Evolutionary conservation across 2,888 invertebrate genomes (phyloP).

Genomic region (Coenonympha glycerion): DNA sequence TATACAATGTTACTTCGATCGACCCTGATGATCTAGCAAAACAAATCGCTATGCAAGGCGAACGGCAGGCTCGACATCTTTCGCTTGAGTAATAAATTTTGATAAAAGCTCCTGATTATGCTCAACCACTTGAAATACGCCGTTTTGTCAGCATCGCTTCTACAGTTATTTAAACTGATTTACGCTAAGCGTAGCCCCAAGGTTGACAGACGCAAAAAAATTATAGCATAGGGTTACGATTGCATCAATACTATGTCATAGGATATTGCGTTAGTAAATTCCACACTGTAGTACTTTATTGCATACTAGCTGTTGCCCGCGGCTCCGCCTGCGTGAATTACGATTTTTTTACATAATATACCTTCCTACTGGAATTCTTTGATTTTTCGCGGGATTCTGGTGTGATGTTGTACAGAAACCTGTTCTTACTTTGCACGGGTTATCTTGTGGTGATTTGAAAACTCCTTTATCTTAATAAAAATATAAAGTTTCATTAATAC

Average conservation of each 20-base stretch:
- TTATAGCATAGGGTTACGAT: conserved; percentile 14
- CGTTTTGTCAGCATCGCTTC: conserved; percentile 11
- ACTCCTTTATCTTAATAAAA: too few species aligned
- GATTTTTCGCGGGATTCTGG: too few species aligned
- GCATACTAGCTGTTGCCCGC: too few species aligned
- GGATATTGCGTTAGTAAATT: conserved; percentile 22
- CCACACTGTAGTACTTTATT: conserved; percentile 7
- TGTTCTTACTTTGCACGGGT: too few species aligned
- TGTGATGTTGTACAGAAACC: too few species aligned
- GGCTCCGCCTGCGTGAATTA: too few species aligned
- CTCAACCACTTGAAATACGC: conserved; percentile 11
- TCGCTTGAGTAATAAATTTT: conserved; percentile 12
- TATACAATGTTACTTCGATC: not conserved
- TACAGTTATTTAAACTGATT: conserved; percentile 21
- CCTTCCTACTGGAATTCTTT: too few species aligned
- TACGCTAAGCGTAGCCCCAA: conserved; percentile 18
- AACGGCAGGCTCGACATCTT: conserved; percentile 5
- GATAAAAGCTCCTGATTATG: conserved; percentile 10
- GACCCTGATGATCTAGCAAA: not conserved
- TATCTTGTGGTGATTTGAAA: too few species aligned
- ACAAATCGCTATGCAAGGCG: conserved; percentile 7
- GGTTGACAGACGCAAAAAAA: conserved; percentile 19
- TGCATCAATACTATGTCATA: conserved; percentile 17
- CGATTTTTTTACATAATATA: too few species aligned
- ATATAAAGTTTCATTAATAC: too few species aligned